These are phyloP conservation scores for Argyrosomus regius DNA, from an alignment of 2,797 vertebrate species.

Conservation along the genomic window DNA sequence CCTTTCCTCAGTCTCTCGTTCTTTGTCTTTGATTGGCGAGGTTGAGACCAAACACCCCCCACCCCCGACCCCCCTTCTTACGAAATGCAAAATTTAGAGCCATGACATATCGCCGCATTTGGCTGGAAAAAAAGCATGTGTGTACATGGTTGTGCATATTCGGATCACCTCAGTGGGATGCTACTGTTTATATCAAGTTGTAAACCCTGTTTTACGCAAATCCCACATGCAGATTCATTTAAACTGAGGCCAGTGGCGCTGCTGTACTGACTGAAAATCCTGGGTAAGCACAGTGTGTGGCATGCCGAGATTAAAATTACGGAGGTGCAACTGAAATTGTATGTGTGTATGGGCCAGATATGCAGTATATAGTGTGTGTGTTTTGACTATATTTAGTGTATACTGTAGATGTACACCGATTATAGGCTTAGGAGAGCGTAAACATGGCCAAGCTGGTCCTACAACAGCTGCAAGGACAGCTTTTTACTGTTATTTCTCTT, in stretches of 20 bases:
- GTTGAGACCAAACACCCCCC: conserved; percentile 29
- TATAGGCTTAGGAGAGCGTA: conserved; percentile 47
- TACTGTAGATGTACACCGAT: conserved; percentile 59
- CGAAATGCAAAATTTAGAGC: conserved; percentile 69
- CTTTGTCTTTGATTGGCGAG: conserved; percentile 67
- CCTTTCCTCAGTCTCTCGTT: conserved; percentile 68
- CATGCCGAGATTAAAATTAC: conserved; percentile 48
- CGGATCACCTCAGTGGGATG: conserved; percentile 50
- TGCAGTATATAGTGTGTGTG: conserved; percentile 64
- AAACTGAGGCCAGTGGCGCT: conserved; percentile 26
- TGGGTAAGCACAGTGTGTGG: conserved; percentile 62
- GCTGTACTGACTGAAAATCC: conserved; percentile 53
- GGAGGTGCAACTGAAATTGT: conserved; percentile 54
- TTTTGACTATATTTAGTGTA: conserved; percentile 59
- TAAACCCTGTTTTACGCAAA: conserved; percentile 44
- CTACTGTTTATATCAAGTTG: conserved; percentile 59
- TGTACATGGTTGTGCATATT: conserved; percentile 58
- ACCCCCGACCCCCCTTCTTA: background rate
- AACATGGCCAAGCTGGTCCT: conserved; percentile 51
- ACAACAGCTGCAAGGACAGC: conserved; percentile 59
- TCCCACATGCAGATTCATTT: conserved; percentile 21
- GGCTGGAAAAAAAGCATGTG: conserved; percentile 68
- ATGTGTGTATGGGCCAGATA: conserved; percentile 62
- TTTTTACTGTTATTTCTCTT: conserved; percentile 51
- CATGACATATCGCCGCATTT: conserved; percentile 58